Evolutionary conservation across 2,113 vertebrate genomes (phyloP), one percentile per base, ranked within the genome.

Genomic region (Oreocharis arfaki): DNA sequence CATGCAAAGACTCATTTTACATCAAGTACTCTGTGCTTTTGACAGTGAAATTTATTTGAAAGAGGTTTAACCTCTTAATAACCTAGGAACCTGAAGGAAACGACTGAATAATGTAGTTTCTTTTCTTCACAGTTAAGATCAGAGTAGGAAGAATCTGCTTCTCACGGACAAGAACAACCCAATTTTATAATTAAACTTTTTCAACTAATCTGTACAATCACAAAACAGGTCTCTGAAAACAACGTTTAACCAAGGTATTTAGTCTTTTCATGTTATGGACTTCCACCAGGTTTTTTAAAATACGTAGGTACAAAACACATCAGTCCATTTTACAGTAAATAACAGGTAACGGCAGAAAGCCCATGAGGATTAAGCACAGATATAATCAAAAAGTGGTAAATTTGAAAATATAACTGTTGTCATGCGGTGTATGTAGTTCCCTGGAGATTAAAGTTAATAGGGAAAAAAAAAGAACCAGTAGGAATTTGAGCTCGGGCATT

Each of bases 1-100:
- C 8, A 67, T 68, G 39, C 32, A 74, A 85, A 83, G 35, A 77
- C 19, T 96, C 11, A 52, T 90, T 46, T 96, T 79, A 47, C 44
- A 71, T 86, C 85, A 95, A 91, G 17, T 69, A 74, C 23, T 56
- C 15, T 13, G 26, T 84, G 24, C 27, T 95, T 74, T 91, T 90
- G 37, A 91, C 69, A 92, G 35, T 9, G 14, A 75, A 83, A 92
- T 96, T 95, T 92, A 89, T 96, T 88, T 80, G 63, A 83, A 77
- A 87, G 79, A 82, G 19, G 14, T 73, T 53, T 78, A 91, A 87
- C 93, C 32, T 57, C 55, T 93, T 64, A 93, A 82, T 70, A 95
- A 93, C 86, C 56, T 71, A 53, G 67, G 41, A 95, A 95, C 21
- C 39, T 85, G 80, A 83, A 87, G 57, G 44, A 96, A 96, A 95